Evolutionary conservation across 1,140 invertebrate species (phyloP).

Genomic region (Chymomyza costata): DNA sequence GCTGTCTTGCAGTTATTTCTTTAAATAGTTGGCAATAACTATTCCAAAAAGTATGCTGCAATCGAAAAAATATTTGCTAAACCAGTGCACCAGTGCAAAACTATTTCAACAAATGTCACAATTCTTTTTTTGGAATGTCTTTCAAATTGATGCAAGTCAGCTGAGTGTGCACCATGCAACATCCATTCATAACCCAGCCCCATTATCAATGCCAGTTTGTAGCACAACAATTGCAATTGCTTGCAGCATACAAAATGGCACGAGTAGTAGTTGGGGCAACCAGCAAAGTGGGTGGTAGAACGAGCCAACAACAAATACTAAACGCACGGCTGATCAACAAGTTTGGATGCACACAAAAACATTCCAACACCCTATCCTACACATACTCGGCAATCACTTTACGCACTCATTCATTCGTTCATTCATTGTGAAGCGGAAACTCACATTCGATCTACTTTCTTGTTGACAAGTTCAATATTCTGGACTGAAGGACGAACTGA

Average conservation of each 20-base stretch:
- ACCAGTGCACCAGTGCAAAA: slow-evolving; percentile 40
- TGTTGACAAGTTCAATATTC: slow-evolving; percentile 62
- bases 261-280: background rate
- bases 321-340: slow-evolving; percentile 52
- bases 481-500: slow-evolving; percentile 8
- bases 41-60: slow-evolving; percentile 47
- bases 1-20: slow-evolving; percentile 9
- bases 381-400: slow-evolving; percentile 56
- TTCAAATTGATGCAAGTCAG: slow-evolving; percentile 62
- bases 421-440: slow-evolving; percentile 30
- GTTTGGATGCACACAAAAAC: slow-evolving; percentile 17
- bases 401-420: slow-evolving; percentile 36
- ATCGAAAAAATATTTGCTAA: slow-evolving; percentile 69
- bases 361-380: slow-evolving; percentile 9
- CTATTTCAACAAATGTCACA: slow-evolving; percentile 69
- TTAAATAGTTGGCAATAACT: slow-evolving; percentile 1
- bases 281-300: background rate
- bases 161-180: slow-evolving; percentile 15
- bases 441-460: slow-evolving; percentile 45
- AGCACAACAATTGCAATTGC: slow-evolving; percentile 60
- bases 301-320: slow-evolving; percentile 27
- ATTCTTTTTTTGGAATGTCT: slow-evolving; percentile 63
- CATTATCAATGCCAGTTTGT: slow-evolving; percentile 59
- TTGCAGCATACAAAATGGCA: slow-evolving; percentile 13
- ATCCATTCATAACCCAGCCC: slow-evolving; percentile 15